Conservation (phyloP, 2,888 invertebrate species). For the Agrypnus murinus region DNA sequence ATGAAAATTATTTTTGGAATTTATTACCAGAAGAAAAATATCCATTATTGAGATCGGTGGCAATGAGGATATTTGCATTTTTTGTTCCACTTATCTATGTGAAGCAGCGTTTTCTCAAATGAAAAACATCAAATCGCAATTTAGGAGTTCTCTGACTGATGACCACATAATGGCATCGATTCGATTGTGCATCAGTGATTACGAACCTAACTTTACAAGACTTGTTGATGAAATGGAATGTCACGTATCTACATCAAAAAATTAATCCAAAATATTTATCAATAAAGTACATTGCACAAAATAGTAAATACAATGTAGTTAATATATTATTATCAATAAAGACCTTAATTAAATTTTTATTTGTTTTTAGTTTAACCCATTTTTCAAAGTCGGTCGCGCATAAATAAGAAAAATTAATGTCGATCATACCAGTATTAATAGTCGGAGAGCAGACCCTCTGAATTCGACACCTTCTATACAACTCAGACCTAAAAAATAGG, state of each 20-base stretch:
- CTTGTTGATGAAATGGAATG: constrained; percentile 43
- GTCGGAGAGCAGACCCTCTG: too few relatives aligned
- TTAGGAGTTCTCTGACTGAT: constrained; percentile 47
- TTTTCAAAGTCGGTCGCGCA: too few relatives aligned
- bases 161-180: constrained; percentile 48
- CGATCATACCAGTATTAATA: too few relatives aligned
- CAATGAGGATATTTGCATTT: constrained; percentile 50
- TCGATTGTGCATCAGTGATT: constrained; percentile 47
- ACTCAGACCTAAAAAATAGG: too few relatives aligned
- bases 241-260: constrained; percentile 40
- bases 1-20: constrained; percentile 51
- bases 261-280: constrained; percentile 37
- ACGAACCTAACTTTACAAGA: constrained; percentile 44
- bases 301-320: constrained; percentile 16
- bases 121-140: constrained; percentile 50
- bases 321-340: too few relatives aligned
- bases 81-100: constrained; percentile 45
- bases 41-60: constrained; percentile 48
- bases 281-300: constrained; percentile 21
- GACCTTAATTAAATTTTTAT: too few relatives aligned
- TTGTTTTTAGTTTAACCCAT: too few relatives aligned
- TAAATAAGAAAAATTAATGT: too few relatives aligned
- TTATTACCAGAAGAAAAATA: constrained; percentile 50
- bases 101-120: constrained; percentile 47
- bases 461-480: too few relatives aligned